Evolutionary conservation across 2,113 vertebrate genomes (phyloP).

Genomic region (Maccullochella peelii): DNA sequence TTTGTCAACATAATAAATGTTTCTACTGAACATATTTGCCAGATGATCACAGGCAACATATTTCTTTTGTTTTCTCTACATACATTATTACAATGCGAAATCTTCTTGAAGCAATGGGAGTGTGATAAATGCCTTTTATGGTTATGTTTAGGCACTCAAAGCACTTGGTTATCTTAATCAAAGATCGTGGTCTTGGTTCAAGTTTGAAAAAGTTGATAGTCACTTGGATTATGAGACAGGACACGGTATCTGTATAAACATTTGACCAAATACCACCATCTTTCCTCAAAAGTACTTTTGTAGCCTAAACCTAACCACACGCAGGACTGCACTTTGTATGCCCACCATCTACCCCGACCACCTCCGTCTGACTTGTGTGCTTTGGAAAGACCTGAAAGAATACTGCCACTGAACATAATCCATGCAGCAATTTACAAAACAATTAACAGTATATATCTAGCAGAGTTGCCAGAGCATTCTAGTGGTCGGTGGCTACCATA

Average conservation of each 20-base stretch:
- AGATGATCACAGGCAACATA: background rate
- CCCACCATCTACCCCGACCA: background rate
- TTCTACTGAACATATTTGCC: background rate
- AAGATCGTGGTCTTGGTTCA: background rate
- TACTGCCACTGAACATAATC: conserved; percentile 1
- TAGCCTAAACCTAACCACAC: background rate
- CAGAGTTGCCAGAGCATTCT: background rate
- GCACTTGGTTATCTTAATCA: background rate
- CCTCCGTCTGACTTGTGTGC: background rate
- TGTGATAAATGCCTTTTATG: background rate
- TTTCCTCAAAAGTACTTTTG: background rate
- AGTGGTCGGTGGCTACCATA: background rate
- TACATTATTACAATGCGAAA: background rate
- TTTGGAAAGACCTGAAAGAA: too few species aligned
- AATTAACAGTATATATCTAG: background rate
- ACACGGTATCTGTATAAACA: background rate
- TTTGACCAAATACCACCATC: background rate
- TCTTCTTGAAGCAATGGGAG: background rate
- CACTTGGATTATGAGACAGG: background rate
- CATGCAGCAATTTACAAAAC: background rate
- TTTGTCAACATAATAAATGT: background rate
- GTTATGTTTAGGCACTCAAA: background rate
- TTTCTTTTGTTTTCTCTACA: too few species aligned
- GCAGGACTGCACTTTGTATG: too few species aligned
- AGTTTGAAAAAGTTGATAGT: background rate